phyloP scores from a whole-genome alignment of 2,797 vertebrate genomes.

The Threskiornis aethiopicus region DNA sequence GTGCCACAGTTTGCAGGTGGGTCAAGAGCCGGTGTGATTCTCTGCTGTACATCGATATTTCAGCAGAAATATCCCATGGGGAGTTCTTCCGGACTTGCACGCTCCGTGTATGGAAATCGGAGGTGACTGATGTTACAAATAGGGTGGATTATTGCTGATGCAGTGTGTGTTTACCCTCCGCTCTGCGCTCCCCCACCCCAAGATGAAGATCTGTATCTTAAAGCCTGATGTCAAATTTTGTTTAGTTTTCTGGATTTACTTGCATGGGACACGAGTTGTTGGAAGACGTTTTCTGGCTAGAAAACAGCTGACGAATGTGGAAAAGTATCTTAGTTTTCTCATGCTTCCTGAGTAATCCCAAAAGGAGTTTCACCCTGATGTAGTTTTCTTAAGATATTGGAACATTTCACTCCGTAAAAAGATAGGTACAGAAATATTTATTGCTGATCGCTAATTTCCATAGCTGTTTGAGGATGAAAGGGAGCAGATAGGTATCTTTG shows the following conservation, averaged over 20 bases:
- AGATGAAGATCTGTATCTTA: neutral
- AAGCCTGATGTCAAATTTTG: neutral
- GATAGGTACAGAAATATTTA: neutral
- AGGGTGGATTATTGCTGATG: neutral
- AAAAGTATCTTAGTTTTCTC: constrained; percentile 26
- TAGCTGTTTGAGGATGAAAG: neutral
- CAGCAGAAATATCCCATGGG: neutral
- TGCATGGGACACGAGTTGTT: neutral
- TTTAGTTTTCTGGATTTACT: constrained; percentile 18
- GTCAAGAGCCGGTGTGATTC: neutral
- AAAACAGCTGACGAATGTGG: constrained; percentile 50
- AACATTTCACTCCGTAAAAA: neutral
- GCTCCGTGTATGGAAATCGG: neutral
- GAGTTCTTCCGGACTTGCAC: neutral
- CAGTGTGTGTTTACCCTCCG: neutral
- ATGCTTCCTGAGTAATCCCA: constrained; percentile 35
- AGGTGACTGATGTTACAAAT: neutral
- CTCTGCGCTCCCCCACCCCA: neutral
- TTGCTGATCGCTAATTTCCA: neutral
- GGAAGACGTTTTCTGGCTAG: constrained; percentile 7
- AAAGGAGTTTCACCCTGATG: neutral
- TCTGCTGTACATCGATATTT: neutral
- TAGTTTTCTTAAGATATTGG: neutral
- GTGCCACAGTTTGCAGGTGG: neutral
- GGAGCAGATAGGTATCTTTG: neutral